These are phyloP conservation scores for Riparia riparia DNA, from an alignment of 2,113 vertebrate genomes.

Conservation along the genomic window DNA sequence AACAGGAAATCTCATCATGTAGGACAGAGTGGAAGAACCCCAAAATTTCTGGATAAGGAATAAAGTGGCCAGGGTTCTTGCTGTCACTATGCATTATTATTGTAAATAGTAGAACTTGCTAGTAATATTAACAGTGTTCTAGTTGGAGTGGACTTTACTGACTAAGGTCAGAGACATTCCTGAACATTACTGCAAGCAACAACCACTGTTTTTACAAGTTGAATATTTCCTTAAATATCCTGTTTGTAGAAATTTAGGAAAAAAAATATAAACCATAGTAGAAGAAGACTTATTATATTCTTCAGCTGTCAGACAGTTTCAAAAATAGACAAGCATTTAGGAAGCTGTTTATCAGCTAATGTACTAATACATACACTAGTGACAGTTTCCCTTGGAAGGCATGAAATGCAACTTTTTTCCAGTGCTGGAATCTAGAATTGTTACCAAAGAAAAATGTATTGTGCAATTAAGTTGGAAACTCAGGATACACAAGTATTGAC, in stretches of 20 bases:
- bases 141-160: not conserved
- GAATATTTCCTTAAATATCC: not conserved
- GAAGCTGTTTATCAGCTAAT: not conserved
- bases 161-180: not conserved
- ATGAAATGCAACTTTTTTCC: not conserved
- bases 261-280: not conserved
- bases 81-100: not conserved
- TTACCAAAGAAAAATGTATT: not conserved
- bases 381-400: not conserved
- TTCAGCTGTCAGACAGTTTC: not conserved
- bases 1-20: not conserved
- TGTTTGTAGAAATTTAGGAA: not conserved
- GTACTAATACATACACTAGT: not conserved
- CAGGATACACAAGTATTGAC: not conserved
- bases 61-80: not conserved
- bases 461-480: not conserved
- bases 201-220: not conserved
- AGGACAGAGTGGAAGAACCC: not conserved
- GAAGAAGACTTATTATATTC: not conserved
- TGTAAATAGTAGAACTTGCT: not conserved
- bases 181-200: not conserved
- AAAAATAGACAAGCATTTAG: not conserved
- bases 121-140: not conserved
- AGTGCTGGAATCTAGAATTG: not conserved
- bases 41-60: fast-evolving